Base-by-base conservation (phyloP, 1,140 invertebrate genomes). In the Drosophila orosa region DNA sequence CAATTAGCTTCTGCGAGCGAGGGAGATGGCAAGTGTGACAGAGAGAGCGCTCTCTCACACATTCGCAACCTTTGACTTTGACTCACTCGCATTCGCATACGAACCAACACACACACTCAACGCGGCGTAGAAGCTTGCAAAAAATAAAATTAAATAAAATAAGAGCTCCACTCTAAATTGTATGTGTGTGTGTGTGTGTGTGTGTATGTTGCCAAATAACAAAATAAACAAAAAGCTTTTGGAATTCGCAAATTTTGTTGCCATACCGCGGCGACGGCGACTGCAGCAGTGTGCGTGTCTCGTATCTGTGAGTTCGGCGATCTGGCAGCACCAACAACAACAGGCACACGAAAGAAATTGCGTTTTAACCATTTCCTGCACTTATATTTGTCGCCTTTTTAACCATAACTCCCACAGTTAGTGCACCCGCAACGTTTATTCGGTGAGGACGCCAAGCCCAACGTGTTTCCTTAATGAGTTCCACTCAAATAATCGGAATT, bases 321-420 rank as follows among this genome's bases (percentile, higher is more conserved):
- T 86, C 82, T 85, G 82, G 82, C 81, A 86, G 58, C 82, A 85
- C 78, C 68, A 85, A 86, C 78, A 85, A 85, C 81, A 86, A 83
- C 84, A 86, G 52, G 75, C 71, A 45, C 60, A 80, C 58, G 69
- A 84, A 82, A 80, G 76, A 77, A 87, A 87, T 83, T 87, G 83
- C 84, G 83, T 87, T 89, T 77, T 67, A 85, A 80, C 79, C 35
- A 39, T 72, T 72, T 72, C 68, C 68, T 71, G 52, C 68, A 45
- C 33, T 58, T 40, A 31, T 47, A 45, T 55, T 71, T 71, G 31
- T 71, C 52, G 22, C 35, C 44, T 56, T 42, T 42, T 57, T 55
- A 33, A 33, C 58, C 29, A 35, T 31, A 50, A 50, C 10, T 24
- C 12, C 31, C 12, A 12, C 61, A 42, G 50, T 33, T 50, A 48